Base-by-base conservation (phyloP, 1,140 invertebrate species). In the Atta colombica region DNA sequence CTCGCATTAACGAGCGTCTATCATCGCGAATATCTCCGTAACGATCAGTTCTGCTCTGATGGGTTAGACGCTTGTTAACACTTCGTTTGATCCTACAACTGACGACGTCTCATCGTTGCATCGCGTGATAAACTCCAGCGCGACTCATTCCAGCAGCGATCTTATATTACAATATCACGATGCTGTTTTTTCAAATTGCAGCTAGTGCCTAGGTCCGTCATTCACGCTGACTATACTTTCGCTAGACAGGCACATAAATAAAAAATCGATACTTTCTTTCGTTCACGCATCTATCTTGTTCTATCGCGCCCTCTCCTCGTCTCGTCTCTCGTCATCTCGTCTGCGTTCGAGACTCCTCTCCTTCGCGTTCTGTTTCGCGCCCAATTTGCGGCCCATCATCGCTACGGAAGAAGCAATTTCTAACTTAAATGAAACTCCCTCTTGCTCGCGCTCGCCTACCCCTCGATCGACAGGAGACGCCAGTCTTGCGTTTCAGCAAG, bases 361-460 rank as follows among this genome's bases (percentile, higher is more conserved):
- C 60, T 53, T n/a, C 51, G 12, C 14, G 66, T 61, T 94, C 93
- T 92, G 93, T 95, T 95, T 95, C 92, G 94, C 93, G 94, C 94
- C 94, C 95, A 95, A 95, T 95, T 95, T 95, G 93, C 93, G 93
- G 93, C 93, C 94, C 94, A 95, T 95, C 94, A 95, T 95, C 94
- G 93, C 94, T 94, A 94, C 94, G 94, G 95, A 95, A 95, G 94
- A 95, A 95, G 94, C 95, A 95, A 95, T 95, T 95, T 95, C 95
- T 94, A 95, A 95, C 94, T 95, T 95, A 95, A 95, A 95, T 95
- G 95, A 95, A 95, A 95, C 94, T 94, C 93, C 92, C 91, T 90
- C 94, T 92, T 89, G 80, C 91, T 86, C 61, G 82, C 75, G 77
- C 10, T 71, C 72, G 87, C 35, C 12, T 39, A n/a, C 8, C 68